Evolutionary conservation across 1,140 invertebrate species (phyloP), one percentile per base, ranked within the genome.

Genomic region (Zelostemma sp.): DNA sequence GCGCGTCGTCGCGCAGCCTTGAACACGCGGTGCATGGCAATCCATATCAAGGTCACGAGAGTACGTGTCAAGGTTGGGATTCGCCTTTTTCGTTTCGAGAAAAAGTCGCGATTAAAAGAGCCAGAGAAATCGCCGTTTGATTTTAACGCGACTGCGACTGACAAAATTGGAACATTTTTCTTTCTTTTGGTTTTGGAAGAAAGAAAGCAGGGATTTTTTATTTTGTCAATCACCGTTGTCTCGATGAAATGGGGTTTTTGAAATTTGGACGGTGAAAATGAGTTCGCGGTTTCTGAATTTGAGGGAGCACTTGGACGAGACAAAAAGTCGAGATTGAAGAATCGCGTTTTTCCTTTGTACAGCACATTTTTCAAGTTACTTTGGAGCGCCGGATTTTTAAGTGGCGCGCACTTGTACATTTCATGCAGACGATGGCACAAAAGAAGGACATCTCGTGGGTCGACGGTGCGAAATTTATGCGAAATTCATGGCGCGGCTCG

Each of bases 401-500:
- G 35, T 38, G 11, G 3, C 35, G 28, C 14, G 25, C 40, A 57
- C 54, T 64, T 49, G 54, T 25, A 53, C 54, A 53, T 50, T 57
- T 55, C 28, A 31, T 53, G 47, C 14, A 45, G 50, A 41, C 54
- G 54, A 12, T 19, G 21, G 50, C 50, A 54, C 3, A 48, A 63
- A 56, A 63, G 19, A 38, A 58, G 43, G 58, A 41, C 48, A 17
- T 19, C 35, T 67, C 62, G 57, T 72, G 53, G 61, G 56, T 65
- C 58, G 59, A 14, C 31, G 48, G 21, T 43, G 45, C 17, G 15
- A 51, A 58, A 50, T 60, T 59, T 55, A 57, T 50, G 60, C 35
- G 57, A 49, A 49, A 70, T 74, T 67, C 62, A 49, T 64, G 8
- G 85, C 85, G 62, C 48, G 25, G 19, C n/a, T 31, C 12, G 11